Conservation (phyloP, 2,888 invertebrate genomes). For the Eupeodes luniger region DNA sequence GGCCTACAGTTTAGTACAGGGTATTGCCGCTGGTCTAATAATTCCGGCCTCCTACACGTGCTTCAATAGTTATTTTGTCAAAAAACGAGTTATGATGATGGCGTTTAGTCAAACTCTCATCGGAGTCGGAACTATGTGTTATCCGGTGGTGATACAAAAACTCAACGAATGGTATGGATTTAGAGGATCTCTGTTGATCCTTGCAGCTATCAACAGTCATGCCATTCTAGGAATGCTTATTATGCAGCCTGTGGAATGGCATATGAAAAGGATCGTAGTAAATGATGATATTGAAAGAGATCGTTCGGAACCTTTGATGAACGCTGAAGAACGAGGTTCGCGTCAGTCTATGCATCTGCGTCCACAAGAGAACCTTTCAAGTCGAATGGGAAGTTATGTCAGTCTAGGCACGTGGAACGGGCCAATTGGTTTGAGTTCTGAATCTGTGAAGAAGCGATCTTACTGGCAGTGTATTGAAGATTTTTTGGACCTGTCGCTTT, state of each 20-base stretch:
- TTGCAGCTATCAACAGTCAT: conserved; percentile 88
- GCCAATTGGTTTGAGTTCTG: conserved; percentile 81
- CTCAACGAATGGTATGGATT: conserved; percentile 88
- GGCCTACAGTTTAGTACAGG: conserved; percentile 88
- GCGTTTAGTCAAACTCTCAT: conserved; percentile 89
- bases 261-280: conserved; percentile 85
- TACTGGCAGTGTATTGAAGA: conserved; percentile 86
- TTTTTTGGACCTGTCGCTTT: conserved; percentile 86
- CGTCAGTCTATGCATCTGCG: conserved; percentile 13
- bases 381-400: conserved; percentile 82
- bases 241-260: conserved; percentile 91
- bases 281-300: conserved; percentile 78
- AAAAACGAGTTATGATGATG: conserved; percentile 89
- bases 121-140: conserved; percentile 88
- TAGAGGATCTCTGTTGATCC: conserved; percentile 88
- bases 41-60: conserved; percentile 90
- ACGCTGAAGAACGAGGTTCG: conserved; percentile 6
- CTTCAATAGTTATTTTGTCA: conserved; percentile 90
- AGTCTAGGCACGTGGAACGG: conserved; percentile 84
- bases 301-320: conserved; percentile 55
- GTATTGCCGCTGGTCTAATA: conserved; percentile 90
- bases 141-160: conserved; percentile 87
- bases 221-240: conserved; percentile 88
- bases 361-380: conserved; percentile 62
- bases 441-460: conserved; percentile 78